phyloP scores from a whole-genome alignment of 2,113 vertebrate species.

The Pedionomus torquatus region DNA sequence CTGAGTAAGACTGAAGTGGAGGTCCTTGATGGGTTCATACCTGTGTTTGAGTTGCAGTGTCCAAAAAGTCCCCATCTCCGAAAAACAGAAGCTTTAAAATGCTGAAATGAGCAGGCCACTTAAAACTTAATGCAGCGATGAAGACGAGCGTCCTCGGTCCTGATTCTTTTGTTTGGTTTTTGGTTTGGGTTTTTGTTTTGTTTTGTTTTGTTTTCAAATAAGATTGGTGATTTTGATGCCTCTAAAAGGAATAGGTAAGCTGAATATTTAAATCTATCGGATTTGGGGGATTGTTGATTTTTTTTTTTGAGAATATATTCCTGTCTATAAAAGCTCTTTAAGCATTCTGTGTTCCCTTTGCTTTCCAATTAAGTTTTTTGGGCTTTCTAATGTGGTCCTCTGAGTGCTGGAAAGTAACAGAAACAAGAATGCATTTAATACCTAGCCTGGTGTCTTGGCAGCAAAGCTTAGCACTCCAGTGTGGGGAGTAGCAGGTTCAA shows the following conservation, averaged over 20 bases:
- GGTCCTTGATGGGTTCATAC: neutral
- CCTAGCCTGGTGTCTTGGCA: conserved; percentile 57
- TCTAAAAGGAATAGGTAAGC: neutral
- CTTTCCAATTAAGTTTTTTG: conserved; percentile 36
- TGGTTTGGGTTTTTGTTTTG: too few species aligned
- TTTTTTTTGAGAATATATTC: neutral
- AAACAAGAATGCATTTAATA: conserved; percentile 62
- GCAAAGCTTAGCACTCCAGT: conserved; percentile 23
- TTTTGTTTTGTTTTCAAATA: neutral
- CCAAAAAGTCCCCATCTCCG: neutral
- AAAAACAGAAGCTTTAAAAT: neutral
- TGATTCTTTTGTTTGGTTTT: neutral
- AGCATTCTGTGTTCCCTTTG: neutral
- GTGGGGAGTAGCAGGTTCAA: conserved; percentile 56
- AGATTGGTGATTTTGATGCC: neutral
- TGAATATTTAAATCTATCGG: neutral
- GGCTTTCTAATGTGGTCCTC: conserved; percentile 32
- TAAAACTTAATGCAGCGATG: neutral
- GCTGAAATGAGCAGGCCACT: neutral
- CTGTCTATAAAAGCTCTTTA: neutral
- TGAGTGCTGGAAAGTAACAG: conserved; percentile 55
- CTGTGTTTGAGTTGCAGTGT: neutral
- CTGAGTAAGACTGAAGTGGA: neutral
- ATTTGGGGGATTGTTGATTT: neutral
- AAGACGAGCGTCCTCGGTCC: neutral